Base-by-base conservation (phyloP, 2,797 vertebrate genomes). In the Dallia pectoralis region DNA sequence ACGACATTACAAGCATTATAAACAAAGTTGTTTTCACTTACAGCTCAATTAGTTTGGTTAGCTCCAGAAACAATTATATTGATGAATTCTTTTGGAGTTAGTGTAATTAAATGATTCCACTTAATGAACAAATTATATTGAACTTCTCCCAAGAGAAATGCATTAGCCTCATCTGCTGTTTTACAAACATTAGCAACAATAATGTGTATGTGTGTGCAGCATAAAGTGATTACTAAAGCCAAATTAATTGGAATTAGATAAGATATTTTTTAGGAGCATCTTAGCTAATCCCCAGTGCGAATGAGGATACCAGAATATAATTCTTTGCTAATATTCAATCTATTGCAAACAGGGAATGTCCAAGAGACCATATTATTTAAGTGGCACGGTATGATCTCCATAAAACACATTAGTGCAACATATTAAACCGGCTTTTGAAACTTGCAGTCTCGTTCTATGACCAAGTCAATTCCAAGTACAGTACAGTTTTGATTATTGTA, bases 101-200 rank as follows among this genome's bases (percentile, higher is more conserved):
- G 91, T 91, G 91, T 93, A 93, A 94, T 94, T 93, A 92, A 94
- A 94, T 94, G 93, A 93, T 93, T 94, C 91, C 88, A 92, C 93
- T 94, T 93, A 93, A 94, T 94, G 93, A 93, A 93, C 90, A 78
- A 92, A 93, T 93, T 89, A 93, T 92, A 92, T 93, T 89, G 91
- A 93, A 93, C 91, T 92, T 92, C 88, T 91, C 92, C 92, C 92
- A 78, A 80, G 92, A 94, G 93, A 86, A 91, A 67, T 70, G 88
- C 87, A 90, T 90, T 89, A 90, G 88, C 86, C 89, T 91, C 91
- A 91, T 93, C 91, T 90, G 91, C 89, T 91, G 90, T 88, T 93
- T 89, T 89, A 89, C 91, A 93, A 93, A 93, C 92, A 94, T 87
- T 87, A 88, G 86, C 82, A 44, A 69, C 84, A 90, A 88, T 87